phyloP scores from a whole-genome alignment of 2,113 vertebrate species.

The Columba livia region DNA sequence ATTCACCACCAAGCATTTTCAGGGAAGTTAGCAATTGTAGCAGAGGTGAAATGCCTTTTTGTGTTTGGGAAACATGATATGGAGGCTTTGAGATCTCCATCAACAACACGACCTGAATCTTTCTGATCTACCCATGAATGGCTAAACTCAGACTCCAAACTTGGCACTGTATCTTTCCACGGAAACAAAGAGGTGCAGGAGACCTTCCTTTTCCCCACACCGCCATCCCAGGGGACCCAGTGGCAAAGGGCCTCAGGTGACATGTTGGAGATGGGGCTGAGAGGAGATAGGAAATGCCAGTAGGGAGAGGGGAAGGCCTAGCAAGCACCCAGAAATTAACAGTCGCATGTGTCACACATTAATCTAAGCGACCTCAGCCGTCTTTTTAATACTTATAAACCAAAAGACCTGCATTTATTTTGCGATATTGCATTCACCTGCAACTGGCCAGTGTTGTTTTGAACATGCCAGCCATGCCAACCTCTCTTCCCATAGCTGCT shows the following conservation, averaged over 20 bases:
- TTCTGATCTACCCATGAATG: neutral
- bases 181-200: neutral
- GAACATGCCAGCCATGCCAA: neutral
- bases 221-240: neutral
- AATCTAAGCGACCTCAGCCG: neutral
- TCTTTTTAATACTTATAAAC: neutral
- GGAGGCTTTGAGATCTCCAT: neutral
- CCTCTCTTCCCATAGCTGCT: neutral
- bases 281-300: neutral
- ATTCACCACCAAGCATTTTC: neutral
- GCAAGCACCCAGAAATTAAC: neutral
- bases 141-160: slow-evolving; percentile 14
- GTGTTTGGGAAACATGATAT: neutral
- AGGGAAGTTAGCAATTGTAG: neutral
- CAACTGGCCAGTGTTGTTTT: rapidly evolving
- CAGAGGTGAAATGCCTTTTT: slow-evolving; percentile 2
- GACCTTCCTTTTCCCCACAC: neutral
- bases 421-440: neutral
- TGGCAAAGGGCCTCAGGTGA: rapidly evolving
- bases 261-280: neutral
- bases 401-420: neutral
- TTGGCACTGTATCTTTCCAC: neutral
- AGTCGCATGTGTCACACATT: rapidly evolving
- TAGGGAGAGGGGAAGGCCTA: neutral
- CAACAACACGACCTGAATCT: neutral